Evolutionary conservation across 2,113 vertebrate genomes (phyloP).

Genomic region (Heterocephalus glaber): DNA sequence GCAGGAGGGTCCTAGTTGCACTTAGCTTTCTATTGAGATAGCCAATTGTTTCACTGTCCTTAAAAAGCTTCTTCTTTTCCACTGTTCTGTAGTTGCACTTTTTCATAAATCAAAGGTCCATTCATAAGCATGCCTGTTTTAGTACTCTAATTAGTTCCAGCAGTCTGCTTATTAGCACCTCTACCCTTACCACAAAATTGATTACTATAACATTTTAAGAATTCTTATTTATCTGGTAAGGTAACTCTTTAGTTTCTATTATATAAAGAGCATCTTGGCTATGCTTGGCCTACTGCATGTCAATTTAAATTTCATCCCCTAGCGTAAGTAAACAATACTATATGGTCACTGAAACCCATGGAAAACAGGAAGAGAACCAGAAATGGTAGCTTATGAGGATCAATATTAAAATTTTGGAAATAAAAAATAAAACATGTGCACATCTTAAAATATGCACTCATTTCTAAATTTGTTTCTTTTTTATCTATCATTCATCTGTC

Average conservation of each 20-base stretch:
- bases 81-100: neutral
- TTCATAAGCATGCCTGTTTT: neutral
- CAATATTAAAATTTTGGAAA: neutral
- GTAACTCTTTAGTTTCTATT: neutral
- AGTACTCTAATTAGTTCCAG: neutral
- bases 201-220: neutral
- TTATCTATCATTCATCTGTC: neutral
- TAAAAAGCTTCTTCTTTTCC: neutral
- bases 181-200: neutral
- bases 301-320: neutral
- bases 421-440: neutral
- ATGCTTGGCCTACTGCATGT: neutral
- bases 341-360: neutral
- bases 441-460: neutral
- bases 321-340: neutral
- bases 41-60: neutral
- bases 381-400: neutral
- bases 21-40: neutral
- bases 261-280: neutral
- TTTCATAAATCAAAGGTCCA: neutral
- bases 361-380: neutral
- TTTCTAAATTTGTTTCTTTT: neutral
- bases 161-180: neutral
- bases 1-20: neutral
- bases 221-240: neutral